Evolutionary conservation across 2,113 vertebrate genomes (phyloP).

Genomic region (Scopus umbretta): DNA sequence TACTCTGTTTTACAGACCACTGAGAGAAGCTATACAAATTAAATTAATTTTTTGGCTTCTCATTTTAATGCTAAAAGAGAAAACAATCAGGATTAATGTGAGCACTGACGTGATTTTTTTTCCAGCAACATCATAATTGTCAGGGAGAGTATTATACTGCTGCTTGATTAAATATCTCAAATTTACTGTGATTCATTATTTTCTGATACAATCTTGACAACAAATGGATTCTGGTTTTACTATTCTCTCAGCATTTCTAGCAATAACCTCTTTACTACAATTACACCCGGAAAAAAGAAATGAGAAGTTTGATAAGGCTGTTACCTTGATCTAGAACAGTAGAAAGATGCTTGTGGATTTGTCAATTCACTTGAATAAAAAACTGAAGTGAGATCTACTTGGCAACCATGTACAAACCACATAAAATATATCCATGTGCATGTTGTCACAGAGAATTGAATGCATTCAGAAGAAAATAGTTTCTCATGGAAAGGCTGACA

Average conservation of each 20-base stretch:
- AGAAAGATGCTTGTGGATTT: background rate
- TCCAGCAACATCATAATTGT: background rate
- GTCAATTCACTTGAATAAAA: background rate
- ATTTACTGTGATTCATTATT: background rate
- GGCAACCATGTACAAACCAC: background rate
- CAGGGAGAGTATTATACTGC: background rate
- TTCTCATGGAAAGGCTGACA: background rate
- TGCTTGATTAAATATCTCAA: background rate
- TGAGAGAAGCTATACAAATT: background rate
- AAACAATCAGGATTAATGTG: background rate
- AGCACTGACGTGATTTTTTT: slow-evolving; percentile 5
- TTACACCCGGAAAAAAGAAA: background rate
- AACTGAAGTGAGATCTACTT: background rate
- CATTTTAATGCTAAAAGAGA: background rate
- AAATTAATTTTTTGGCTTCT: background rate
- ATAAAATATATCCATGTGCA: background rate
- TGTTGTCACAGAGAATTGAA: background rate
- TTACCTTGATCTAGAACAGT: background rate
- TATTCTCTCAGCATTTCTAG: background rate
- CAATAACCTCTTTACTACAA: background rate
- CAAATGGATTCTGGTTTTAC: background rate
- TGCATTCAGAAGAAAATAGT: background rate
- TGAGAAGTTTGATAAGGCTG: background rate
- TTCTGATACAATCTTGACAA: background rate
- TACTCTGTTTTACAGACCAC: background rate